Evolutionary conservation across 2,888 invertebrate species (phyloP), one percentile per base, ranked within the genome.

Genomic region (Hirtodrosophila alboralis): DNA sequence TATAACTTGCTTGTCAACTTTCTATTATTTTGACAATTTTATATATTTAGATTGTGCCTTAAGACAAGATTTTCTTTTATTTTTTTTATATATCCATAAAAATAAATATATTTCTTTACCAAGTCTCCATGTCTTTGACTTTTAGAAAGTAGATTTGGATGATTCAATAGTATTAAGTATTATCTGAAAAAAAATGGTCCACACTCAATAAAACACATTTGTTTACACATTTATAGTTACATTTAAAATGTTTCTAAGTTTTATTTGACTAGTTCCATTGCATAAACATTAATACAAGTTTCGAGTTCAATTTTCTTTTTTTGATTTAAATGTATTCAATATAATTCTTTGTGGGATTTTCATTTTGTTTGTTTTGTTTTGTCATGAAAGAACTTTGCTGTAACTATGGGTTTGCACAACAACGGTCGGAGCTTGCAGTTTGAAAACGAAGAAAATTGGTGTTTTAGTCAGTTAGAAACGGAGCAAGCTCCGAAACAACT

Each of bases 181-280:
- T n/a, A n/a, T n/a, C n/a, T n/a, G n/a, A n/a, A n/a, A n/a, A n/a
- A n/a, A 28, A n/a, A 30, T 18, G 3, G 16, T 5, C 23, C 9
- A 16, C 12, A n/a, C 7, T 33, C 27, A 57, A 23, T 30, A 10
- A 48, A 81, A 63, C 30, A 3, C 66, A 21, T 36, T 4, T 1
- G 16, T 53, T 72, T 79, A 70, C 86, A 80, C 86, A 85, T 75
- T 84, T 67, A 79, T 79, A 83, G 76, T 83, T 85, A 80, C 79
- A 86, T 83, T 83, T 83, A 86, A 86, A 83, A 83, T 81, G 86
- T 86, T 81, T 84, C 86, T 87, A 87, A 77, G 75, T 75, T 87
- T 87, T 87, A 87, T 87, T 87, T 87, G 86, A 87, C 86, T 87
- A 87, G 86, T 87, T 86, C 71, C 87, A 86, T 86, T 84, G 75